A percentile compares a stretch with the other conserved stretches of the same genome.
These are phyloP conservation scores for Cephus pygmeus DNA, from an alignment of 2,888 invertebrate genomes.

Conservation along the genomic window DNA sequence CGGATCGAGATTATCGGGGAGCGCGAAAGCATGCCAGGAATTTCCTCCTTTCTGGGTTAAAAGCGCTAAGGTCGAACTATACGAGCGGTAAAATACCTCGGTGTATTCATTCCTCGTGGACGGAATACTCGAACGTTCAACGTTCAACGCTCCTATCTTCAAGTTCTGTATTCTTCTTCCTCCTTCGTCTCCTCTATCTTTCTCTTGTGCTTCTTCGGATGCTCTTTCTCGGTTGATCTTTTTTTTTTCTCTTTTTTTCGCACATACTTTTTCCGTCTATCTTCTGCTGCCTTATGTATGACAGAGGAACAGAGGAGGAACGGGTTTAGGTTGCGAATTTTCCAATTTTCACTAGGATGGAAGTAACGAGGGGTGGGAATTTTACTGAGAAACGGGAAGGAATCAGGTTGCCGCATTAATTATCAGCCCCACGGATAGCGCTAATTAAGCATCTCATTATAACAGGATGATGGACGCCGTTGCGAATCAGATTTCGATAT, in stretches of 20 bases:
- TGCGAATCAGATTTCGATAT: background rate
- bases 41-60: conserved; percentile 41
- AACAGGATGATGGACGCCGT: background rate
- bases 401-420: background rate
- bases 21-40: conserved; percentile 37
- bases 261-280: background rate
- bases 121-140: background rate
- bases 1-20: conserved; percentile 36
- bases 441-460: background rate
- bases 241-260: conserved; percentile 6
- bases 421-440: background rate
- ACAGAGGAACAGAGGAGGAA: background rate
- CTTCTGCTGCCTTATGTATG: background rate
- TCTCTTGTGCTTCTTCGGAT: background rate
- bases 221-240: background rate
- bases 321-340: background rate
- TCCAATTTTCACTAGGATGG: background rate
- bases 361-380: background rate
- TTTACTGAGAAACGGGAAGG: background rate
- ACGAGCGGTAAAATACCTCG: background rate
- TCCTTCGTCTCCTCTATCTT: background rate
- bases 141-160: conserved; percentile 13
- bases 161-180: conserved; percentile 20
- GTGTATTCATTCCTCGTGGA: background rate
- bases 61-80: conserved; percentile 3